Conservation (phyloP, 2,113 vertebrate species). For the Odocoileus hemionus region DNA sequence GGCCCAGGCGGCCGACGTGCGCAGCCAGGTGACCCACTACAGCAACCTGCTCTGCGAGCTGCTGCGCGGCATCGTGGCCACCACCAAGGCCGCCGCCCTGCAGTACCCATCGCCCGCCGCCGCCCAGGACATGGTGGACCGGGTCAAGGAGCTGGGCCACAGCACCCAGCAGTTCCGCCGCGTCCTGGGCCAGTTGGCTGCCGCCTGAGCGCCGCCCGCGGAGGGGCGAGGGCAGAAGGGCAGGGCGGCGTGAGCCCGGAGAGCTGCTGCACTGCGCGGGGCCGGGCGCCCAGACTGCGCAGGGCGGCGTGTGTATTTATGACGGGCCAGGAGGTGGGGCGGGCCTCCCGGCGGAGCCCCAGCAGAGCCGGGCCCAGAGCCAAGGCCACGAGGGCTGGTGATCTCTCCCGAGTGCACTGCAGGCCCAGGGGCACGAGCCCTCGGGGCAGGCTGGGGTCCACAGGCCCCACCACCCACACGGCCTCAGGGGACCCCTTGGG, state of each 20-base stretch:
- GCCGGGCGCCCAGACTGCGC: constrained; percentile 76
- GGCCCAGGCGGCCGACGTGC: constrained; percentile 90
- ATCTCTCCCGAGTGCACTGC: neutral
- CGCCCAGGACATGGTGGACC: constrained; percentile 93
- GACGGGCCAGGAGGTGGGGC: constrained; percentile 76
- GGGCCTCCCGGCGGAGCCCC: constrained; percentile 65
- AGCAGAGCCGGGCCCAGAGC: neutral
- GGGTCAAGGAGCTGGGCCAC: constrained; percentile 90
- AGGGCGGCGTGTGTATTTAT: constrained; percentile 88
- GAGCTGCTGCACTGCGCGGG: neutral
- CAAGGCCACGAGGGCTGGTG: neutral
- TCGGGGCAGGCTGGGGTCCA: rapidly evolving
- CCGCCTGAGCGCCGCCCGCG: constrained; percentile 79
- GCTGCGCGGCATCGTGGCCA: constrained; percentile 95
- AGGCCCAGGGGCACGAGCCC: neutral
- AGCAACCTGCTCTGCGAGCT: constrained; percentile 96
- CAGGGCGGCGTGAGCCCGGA: rapidly evolving
- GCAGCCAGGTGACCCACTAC: constrained; percentile 91
- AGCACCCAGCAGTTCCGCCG: constrained; percentile 95
- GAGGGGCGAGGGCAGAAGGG: neutral
- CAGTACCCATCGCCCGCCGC: constrained; percentile 91
- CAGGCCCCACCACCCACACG: neutral
- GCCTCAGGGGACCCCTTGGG: neutral
- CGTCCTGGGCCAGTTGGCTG: constrained; percentile 90
- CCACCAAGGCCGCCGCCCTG: constrained; percentile 93